These are phyloP conservation scores for Mus musculus DNA, from an alignment of 2,113 vertebrate genomes.

Conservation along the genomic window DNA sequence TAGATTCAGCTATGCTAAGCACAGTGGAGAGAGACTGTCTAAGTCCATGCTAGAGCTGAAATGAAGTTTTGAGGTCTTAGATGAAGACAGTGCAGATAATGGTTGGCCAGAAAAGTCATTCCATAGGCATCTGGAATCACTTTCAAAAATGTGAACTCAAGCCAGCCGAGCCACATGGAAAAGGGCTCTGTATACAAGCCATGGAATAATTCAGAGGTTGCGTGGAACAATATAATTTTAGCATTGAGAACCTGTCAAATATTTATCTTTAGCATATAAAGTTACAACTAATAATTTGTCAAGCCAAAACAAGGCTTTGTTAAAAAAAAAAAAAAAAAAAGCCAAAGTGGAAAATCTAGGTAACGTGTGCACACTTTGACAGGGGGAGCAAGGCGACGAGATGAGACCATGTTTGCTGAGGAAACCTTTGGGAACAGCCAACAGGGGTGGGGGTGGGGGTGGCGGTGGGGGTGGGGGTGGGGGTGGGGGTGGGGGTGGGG, in stretches of 20 bases:
- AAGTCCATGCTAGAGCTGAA: conserved; percentile 8
- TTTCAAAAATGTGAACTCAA: conserved; percentile 19
- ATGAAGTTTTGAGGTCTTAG: conserved; percentile 7
- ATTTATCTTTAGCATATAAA: conserved; percentile 47
- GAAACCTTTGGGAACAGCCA: conserved; percentile 39
- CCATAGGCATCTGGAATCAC: neutral
- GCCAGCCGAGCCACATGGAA: neutral
- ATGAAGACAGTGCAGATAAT: neutral
- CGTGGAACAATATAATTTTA: neutral
- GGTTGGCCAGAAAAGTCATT: neutral
- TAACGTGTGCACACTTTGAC: conserved; percentile 53
- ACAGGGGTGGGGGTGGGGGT: neutral
- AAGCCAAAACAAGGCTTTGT: conserved; percentile 45
- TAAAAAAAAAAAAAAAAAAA: conserved; percentile 56
- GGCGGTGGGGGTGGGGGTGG: neutral
- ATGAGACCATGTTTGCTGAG: conserved; percentile 48
- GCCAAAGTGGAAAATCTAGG: conserved; percentile 60
- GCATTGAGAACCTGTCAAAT: conserved; percentile 24
- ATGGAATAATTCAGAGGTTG: conserved; percentile 32
- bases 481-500: conserved; percentile 15
- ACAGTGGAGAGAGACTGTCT: neutral
- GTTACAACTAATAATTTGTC: conserved; percentile 54
- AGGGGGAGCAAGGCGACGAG: conserved; percentile 60
- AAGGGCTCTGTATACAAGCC: neutral
- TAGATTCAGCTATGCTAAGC: neutral